phyloP scores from a whole-genome alignment of 2,113 vertebrate genomes.

The Cynoglossus semilaevis region DNA sequence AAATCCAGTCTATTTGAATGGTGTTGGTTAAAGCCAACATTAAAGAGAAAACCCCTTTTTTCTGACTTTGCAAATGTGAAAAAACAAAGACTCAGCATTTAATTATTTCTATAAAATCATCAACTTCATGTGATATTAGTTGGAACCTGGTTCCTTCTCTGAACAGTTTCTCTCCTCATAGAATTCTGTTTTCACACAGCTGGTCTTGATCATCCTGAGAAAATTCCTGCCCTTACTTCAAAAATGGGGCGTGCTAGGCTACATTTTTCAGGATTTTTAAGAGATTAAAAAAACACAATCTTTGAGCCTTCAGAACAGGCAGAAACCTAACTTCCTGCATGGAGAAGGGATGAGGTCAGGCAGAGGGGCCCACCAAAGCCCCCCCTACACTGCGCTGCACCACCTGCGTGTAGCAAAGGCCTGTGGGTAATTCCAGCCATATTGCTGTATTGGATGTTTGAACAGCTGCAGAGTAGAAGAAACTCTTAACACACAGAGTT shows the following conservation, averaged over 20 bases:
- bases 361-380: conserved; percentile 43
- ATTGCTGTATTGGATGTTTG: conserved; percentile 44
- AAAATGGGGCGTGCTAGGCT: conserved; percentile 35
- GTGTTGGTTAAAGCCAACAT: too few species aligned
- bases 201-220: conserved; percentile 35
- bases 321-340: conserved; percentile 51
- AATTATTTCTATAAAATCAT: too few species aligned
- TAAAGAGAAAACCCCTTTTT: too few species aligned
- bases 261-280: conserved; percentile 34
- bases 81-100: too few species aligned
- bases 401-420: conserved; percentile 39
- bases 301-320: conserved; percentile 67
- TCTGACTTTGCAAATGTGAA: too few species aligned
- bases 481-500: conserved; percentile 35
- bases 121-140: too few species aligned
- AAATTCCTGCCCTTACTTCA: conserved; percentile 29
- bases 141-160: too few species aligned
- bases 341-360: conserved; percentile 52
- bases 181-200: conserved; percentile 38
- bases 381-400: conserved; percentile 28
- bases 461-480: conserved; percentile 57
- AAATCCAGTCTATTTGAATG: too few species aligned
- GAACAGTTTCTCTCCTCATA: not conserved
- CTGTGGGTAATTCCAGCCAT: conserved; percentile 46
- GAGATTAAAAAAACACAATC: conserved; percentile 44